Conservation (phyloP, 2,113 vertebrate genomes). For the Stigmatopora argus region DNA sequence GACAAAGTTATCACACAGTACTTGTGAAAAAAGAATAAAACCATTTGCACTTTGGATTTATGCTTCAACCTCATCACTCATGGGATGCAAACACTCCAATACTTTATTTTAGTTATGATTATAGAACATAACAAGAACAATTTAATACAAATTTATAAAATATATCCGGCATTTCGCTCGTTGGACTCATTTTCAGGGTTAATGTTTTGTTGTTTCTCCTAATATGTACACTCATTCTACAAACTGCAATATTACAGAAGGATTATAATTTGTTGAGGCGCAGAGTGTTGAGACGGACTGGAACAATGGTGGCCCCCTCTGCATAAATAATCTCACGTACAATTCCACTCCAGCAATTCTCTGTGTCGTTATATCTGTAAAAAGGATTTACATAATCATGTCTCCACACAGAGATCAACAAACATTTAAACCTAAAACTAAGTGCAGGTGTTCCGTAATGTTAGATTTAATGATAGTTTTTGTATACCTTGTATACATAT, state of each 20-base stretch:
- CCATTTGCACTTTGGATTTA: constrained; percentile 38
- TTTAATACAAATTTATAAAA: constrained; percentile 38
- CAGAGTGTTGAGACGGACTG: constrained; percentile 82
- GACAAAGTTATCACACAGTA: constrained; percentile 30
- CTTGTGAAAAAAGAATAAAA: constrained; percentile 43
- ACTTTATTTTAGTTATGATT: constrained; percentile 43
- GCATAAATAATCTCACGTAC: constrained; percentile 86
- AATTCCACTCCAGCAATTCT: constrained; percentile 87
- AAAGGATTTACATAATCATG: constrained; percentile 7
- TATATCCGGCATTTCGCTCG: neutral
- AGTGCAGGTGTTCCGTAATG: neutral
- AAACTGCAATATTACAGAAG: neutral
- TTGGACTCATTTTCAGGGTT: neutral
- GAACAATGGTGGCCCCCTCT: constrained; percentile 78
- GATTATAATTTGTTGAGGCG: constrained; percentile 87
- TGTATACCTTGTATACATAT: neutral
- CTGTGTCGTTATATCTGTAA: constrained; percentile 74
- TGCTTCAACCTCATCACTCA: neutral
- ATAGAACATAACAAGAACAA: constrained; percentile 25
- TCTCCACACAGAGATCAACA: neutral
- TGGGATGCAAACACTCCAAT: neutral
- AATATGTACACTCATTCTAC: neutral
- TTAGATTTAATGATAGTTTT: neutral
- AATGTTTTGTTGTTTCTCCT: neutral
- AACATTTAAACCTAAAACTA: neutral